Evolutionary conservation across 2,113 vertebrate genomes (phyloP), one percentile per base, ranked within the genome.

Genomic region (Nothoprocta perdicaria): DNA sequence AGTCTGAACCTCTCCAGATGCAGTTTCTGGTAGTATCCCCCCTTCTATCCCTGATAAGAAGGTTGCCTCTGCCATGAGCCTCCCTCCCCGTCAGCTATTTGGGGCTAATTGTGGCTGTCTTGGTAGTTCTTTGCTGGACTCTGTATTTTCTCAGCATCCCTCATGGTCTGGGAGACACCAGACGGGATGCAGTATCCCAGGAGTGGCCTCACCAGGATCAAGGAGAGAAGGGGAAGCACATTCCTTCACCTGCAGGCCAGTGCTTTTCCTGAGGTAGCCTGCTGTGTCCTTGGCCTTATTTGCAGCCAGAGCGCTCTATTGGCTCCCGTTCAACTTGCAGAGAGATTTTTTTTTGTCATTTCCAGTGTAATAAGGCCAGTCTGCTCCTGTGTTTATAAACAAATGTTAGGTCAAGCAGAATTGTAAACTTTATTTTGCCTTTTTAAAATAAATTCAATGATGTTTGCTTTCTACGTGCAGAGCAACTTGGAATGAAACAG

Each of bases 301-400:
- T 48, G n/a, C 75, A 53, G 53, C 17, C 53, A 66, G 60, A 82
- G 60, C 38, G 52, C 13, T 0, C 84, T 82, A 2, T 29, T 95
- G 91, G 84, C 84, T 80, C 55, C 5, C 16, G 26, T 19, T 94
- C 79, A 80, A 33, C 52, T 57, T 55, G 50, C 45, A 69, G 68
- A 89, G 2, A 57, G 69, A 4, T 1, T 33, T 1, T 9, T 58
- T 55, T 16, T 45, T 89, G 63, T 71, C 45, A 66, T 81, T 71
- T 31, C 88, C 33, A 63, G 69, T 95, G 86, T 81, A 88, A 86
- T 38, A 81, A 76, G 33, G 35, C 62, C 55, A 13, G 14, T 57
- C 71, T 87, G 72, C 90, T 95, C 72, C 72, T 38, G 35, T 95
- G 86, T 87, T 93, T 83, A 89, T 87, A 94, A 93, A 92, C 68